phyloP scores from a whole-genome alignment of 1,140 invertebrate species.

The Zaprionus ghesquierei region DNA sequence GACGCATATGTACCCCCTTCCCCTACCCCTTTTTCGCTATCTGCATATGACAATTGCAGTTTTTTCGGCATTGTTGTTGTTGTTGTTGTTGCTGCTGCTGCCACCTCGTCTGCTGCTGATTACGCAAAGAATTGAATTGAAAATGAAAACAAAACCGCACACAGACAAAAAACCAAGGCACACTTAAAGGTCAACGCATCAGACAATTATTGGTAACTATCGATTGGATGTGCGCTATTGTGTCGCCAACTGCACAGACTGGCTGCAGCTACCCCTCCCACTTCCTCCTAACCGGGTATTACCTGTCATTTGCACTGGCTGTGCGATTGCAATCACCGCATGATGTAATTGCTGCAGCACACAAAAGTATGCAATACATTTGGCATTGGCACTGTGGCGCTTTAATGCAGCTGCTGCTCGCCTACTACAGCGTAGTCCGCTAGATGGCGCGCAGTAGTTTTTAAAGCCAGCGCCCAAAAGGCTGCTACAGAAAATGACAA shows the following conservation, averaged over 20 bases:
- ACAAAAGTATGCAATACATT: constrained; percentile 36
- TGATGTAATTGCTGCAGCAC: constrained; percentile 50
- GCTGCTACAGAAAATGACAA: constrained; percentile 25
- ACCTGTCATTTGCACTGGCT: constrained; percentile 48
- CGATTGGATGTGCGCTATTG: constrained; percentile 52
- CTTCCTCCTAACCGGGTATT: not conserved
- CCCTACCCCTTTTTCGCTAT: not conserved
- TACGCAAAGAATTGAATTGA: constrained; percentile 24
- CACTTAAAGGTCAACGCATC: constrained; percentile 32
- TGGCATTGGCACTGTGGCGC: not conserved
- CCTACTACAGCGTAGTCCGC: not conserved
- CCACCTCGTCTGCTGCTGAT: too few species aligned
- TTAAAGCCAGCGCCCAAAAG: constrained; percentile 45
- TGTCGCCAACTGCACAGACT: constrained; percentile 7
- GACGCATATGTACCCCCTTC: not conserved
- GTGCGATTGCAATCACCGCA: not conserved
- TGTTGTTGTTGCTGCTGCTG: too few species aligned
- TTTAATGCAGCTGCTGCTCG: too few species aligned
- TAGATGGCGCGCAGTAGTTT: constrained; percentile 13
- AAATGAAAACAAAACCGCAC: not conserved
- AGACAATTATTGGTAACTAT: constrained; percentile 36
- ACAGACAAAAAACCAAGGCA: not conserved
- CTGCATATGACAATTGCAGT: not conserved
- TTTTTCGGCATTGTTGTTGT: not conserved
- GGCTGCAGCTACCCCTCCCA: not conserved